phyloP scores from a whole-genome alignment of 2,797 vertebrate genomes.

The Diceros bicornis region DNA sequence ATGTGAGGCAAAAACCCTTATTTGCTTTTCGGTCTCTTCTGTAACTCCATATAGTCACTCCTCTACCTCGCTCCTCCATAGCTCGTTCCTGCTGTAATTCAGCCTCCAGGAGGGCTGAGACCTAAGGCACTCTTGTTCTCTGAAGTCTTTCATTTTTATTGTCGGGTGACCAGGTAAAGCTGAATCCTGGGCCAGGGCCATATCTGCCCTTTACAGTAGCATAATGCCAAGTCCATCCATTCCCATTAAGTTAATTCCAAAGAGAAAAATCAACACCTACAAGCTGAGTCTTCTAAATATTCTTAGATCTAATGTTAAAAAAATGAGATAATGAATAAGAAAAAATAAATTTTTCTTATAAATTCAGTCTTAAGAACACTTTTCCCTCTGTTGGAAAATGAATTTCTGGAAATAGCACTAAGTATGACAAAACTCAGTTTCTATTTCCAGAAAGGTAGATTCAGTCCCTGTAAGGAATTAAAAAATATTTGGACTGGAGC shows the following conservation, averaged over 20 bases:
- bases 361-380: constrained; percentile 59
- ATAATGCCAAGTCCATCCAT: not conserved
- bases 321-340: constrained; percentile 34
- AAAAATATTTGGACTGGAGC: constrained; percentile 65
- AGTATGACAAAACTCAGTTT: constrained; percentile 74
- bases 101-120: not conserved
- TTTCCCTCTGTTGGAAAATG: constrained; percentile 74
- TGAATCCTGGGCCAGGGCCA: not conserved
- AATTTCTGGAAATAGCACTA: constrained; percentile 78
- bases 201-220: not conserved
- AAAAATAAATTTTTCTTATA: constrained; percentile 61
- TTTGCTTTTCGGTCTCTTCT: constrained; percentile 30
- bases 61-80: not conserved
- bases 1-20: not conserved
- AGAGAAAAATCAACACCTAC: not conserved
- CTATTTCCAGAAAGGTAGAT: constrained; percentile 77
- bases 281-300: constrained; percentile 54
- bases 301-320: constrained; percentile 64
- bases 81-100: not conserved
- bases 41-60: not conserved
- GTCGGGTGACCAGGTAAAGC: not conserved
- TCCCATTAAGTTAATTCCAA: constrained; percentile 9
- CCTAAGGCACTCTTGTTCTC: constrained; percentile 3
- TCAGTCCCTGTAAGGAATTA: constrained; percentile 68
- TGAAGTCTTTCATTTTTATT: constrained; percentile 30